Evolutionary conservation across 2,113 vertebrate species (phyloP), one percentile per base, ranked within the genome.

Genomic region (Thunnus thynnus): DNA sequence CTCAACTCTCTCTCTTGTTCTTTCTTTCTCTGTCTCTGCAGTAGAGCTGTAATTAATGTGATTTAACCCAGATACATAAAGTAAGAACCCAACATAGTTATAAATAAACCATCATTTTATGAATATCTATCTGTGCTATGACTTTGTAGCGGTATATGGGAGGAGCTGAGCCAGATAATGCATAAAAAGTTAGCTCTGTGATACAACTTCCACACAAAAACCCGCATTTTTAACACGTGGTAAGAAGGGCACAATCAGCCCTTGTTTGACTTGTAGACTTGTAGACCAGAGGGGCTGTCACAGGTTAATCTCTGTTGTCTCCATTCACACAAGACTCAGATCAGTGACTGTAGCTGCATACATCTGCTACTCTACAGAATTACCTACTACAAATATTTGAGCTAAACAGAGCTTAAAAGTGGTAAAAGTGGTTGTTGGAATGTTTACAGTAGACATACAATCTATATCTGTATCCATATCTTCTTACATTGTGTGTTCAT

Each of bases 61-160:
- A 82, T 89, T 82, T 86, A 89, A 91, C 88, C 89, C 82, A 91
- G 84, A 89, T 92, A 70, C 88, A 90, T 87, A 91, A 86, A 83
- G 74, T 72, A 78, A 82, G 83, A 84, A 52, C 75, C 14, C 44
- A 58, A 83, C 70, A 36, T 41, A 30, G 71, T 85, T 89, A 89
- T 84, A 86, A 90, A 90, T 89, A 86, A 87, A 81, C 66, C 57
- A 70, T 56, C 41, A 52, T 56, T 80, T 83, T 64, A 55, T 50
- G 11, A 41, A 71, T 48, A 68, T 69, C 47, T 71, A 54, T 70
- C 17, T 58, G 65, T 55, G 65, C 47, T 25, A 48, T 14, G 3
- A 25, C 46, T 80, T 61, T 36, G 13, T 22, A 61, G 61, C 48
- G 58, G 57, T 14, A 32, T 67, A 78, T 8, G 6, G 44, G 52